Evolutionary conservation across 2,888 invertebrate species (phyloP).

Genomic region (Eupithecia abbreviata): DNA sequence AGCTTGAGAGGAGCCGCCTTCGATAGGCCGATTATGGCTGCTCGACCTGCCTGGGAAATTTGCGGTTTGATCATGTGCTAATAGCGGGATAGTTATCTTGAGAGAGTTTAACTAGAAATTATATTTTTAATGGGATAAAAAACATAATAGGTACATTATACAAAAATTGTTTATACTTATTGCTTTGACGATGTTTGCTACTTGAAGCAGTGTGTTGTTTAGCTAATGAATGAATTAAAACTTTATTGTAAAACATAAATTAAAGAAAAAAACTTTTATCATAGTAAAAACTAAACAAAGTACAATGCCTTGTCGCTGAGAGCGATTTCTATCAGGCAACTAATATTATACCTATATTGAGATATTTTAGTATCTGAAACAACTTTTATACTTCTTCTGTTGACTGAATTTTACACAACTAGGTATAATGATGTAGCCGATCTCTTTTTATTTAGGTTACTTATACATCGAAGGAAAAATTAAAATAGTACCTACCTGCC

Average conservation of each 20-base stretch:
- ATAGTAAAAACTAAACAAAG: too few relatives aligned
- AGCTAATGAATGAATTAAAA: too few relatives aligned
- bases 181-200: background rate
- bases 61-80: slow-evolving; percentile 37
- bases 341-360: too few relatives aligned
- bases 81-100: slow-evolving; percentile 24
- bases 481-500: too few relatives aligned
- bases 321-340: too few relatives aligned
- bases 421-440: background rate
- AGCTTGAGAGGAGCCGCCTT: slow-evolving; percentile 47
- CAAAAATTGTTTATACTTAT: background rate
- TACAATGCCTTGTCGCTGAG: too few relatives aligned
- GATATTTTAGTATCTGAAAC: too few relatives aligned
- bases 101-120: slow-evolving; percentile 5
- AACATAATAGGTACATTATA: background rate
- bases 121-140: background rate
- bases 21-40: slow-evolving; percentile 34
- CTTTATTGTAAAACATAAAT: too few relatives aligned
- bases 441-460: background rate
- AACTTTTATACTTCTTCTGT: background rate
- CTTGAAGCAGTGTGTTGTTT: background rate
- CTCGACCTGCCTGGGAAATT: slow-evolving; percentile 29
- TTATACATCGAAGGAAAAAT: background rate
- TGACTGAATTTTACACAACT: too few relatives aligned
- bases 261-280: too few relatives aligned